A percentile compares a stretch with the other conserved stretches of the same genome.
Conservation (phyloP, 2,888 invertebrate species). For the Ichneumon xanthorius region DNA sequence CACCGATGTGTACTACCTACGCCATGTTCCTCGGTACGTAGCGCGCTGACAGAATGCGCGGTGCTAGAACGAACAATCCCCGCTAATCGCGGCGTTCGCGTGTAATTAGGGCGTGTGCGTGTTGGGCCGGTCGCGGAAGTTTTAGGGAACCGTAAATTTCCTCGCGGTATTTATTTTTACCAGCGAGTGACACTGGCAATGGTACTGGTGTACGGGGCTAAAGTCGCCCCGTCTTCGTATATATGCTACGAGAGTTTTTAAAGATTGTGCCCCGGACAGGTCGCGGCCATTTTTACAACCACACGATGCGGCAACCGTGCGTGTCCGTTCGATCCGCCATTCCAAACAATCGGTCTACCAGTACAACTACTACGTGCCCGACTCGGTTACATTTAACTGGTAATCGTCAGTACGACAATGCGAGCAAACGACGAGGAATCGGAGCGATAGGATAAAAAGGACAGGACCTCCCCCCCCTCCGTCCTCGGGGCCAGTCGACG, state of each 20-base stretch:
- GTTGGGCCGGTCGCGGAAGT: slow-evolving; percentile 61
- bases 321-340: slow-evolving; percentile 88
- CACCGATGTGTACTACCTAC: slow-evolving; percentile 60
- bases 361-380: slow-evolving; percentile 83
- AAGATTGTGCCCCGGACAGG: slow-evolving; percentile 61
- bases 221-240: slow-evolving; percentile 37
- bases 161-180: not conserved
- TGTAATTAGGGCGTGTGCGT: slow-evolving; percentile 80
- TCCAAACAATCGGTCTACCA: slow-evolving; percentile 88
- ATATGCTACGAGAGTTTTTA: slow-evolving; percentile 57
- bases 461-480: not conserved
- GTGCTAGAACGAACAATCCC: slow-evolving; percentile 73
- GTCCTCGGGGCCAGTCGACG: slow-evolving; percentile 21
- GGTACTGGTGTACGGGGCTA: slow-evolving; percentile 40
- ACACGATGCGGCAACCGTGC: slow-evolving; percentile 91
- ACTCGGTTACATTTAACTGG: slow-evolving; percentile 87
- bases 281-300: slow-evolving; percentile 88
- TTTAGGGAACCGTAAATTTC: slow-evolving; percentile 1
- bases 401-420: slow-evolving; percentile 42
- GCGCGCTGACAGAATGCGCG: slow-evolving; percentile 80
- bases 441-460: slow-evolving; percentile 47
- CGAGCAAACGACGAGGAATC: slow-evolving; percentile 49
- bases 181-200: slow-evolving; percentile 48
- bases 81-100: slow-evolving; percentile 76
- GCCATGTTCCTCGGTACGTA: slow-evolving; percentile 67